Evolutionary conservation across 2,113 vertebrate genomes (phyloP).

Genomic region (Meles meles): DNA sequence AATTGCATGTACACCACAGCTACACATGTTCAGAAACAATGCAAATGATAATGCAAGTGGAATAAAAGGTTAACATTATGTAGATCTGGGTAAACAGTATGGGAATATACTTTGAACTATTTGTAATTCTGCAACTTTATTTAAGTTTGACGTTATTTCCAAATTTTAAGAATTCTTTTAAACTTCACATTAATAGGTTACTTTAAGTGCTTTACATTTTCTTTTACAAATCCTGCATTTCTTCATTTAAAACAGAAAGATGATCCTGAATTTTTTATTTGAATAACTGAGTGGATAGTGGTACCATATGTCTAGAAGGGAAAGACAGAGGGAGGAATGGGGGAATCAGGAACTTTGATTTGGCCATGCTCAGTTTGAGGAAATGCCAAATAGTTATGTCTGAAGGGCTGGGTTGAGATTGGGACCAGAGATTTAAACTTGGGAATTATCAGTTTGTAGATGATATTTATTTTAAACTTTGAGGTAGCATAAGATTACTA

Average conservation of each 20-base stretch:
- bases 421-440: not conserved
- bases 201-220: not conserved
- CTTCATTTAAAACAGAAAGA: not conserved
- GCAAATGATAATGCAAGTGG: not conserved
- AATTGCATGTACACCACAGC: not conserved
- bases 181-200: not conserved
- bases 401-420: not conserved
- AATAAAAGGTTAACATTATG: not conserved
- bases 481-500: not conserved
- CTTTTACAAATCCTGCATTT: not conserved
- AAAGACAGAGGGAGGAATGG: not conserved
- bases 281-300: not conserved
- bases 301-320: not conserved
- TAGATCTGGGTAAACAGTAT: not conserved
- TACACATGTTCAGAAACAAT: not conserved
- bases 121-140: not conserved
- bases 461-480: not conserved
- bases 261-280: not conserved
- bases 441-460: not conserved
- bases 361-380: not conserved
- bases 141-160: not conserved
- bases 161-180: not conserved
- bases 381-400: not conserved
- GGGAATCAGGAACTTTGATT: not conserved
- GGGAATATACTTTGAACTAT: not conserved